phyloP scores from a whole-genome alignment of 2,113 vertebrate genomes.

The Siniperca chuatsi region DNA sequence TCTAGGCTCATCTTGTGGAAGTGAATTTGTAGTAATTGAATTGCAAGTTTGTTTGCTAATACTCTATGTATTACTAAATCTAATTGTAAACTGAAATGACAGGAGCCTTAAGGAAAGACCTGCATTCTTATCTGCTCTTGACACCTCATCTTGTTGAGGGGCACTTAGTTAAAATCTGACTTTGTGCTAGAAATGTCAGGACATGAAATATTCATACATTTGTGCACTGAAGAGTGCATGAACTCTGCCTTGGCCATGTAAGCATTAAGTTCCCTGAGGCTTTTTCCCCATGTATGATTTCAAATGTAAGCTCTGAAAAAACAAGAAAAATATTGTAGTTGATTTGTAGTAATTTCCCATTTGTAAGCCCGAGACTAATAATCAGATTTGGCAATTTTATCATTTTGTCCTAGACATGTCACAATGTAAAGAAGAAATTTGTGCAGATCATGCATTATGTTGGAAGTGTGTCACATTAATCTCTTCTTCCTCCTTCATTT shows the following conservation, averaged over 20 bases:
- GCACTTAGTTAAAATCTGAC: too few species aligned
- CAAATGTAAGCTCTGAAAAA: neutral
- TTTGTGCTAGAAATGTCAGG: neutral
- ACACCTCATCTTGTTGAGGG: too few species aligned
- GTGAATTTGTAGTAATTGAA: too few species aligned
- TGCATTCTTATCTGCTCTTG: too few species aligned
- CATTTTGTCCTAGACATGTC: neutral
- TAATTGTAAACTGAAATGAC: too few species aligned
- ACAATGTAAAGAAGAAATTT: neutral
- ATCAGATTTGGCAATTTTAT: neutral
- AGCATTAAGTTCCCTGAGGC: neutral
- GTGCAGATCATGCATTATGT: neutral
- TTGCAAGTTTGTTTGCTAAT: too few species aligned
- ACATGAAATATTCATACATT: neutral
- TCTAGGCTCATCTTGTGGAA: too few species aligned
- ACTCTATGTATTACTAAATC: too few species aligned
- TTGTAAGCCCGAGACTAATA: neutral
- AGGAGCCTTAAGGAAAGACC: too few species aligned
- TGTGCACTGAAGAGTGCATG: neutral
- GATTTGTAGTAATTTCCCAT: neutral
- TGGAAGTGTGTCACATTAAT: too few species aligned
- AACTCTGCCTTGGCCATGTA: too few species aligned
- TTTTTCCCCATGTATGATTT: neutral
- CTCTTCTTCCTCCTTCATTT: too few species aligned
- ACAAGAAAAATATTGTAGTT: neutral